phyloP scores from a whole-genome alignment of 1,140 invertebrate species.

The Penaeus indicus region DNA sequence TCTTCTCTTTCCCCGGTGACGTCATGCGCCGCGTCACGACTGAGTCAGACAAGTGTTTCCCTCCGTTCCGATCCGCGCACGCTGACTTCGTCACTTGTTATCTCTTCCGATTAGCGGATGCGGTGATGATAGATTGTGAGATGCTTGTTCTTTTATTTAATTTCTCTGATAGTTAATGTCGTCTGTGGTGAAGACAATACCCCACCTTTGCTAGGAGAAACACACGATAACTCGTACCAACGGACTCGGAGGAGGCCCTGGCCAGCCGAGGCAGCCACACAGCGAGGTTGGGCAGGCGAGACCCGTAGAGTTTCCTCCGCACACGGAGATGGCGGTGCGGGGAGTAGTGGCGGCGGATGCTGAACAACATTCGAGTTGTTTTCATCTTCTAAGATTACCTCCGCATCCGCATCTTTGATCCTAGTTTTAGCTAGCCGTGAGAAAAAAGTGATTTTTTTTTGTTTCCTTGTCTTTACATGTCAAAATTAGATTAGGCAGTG shows the following conservation, averaged over 20 bases:
- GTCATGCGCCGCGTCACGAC: constrained; percentile 19
- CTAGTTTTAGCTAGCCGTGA: too few relatives aligned
- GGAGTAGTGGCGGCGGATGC: not conserved
- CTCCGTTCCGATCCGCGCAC: not conserved
- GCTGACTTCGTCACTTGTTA: not conserved
- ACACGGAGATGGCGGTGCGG: constrained; percentile 1
- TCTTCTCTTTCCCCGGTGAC: constrained; percentile 5
- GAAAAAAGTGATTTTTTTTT: too few relatives aligned
- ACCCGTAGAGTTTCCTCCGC: constrained; percentile 19
- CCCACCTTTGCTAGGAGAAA: not conserved
- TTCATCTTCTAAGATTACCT: not conserved
- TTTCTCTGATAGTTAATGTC: too few relatives aligned
- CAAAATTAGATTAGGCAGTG: too few relatives aligned
- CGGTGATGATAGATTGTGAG: too few relatives aligned
- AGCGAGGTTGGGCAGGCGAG: constrained; percentile 3
- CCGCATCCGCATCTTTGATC: not conserved
- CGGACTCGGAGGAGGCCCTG: not conserved
- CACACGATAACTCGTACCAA: not conserved
- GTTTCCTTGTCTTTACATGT: too few relatives aligned
- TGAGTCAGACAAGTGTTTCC: constrained; percentile 6
- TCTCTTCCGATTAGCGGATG: too few relatives aligned
- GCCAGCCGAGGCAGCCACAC: not conserved
- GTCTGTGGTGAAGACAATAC: too few relatives aligned
- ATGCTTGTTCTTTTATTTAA: too few relatives aligned
- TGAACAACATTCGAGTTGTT: not conserved